These are phyloP conservation scores for Heteronetta atricapilla DNA, from an alignment of 2,113 vertebrate species.

Conservation along the genomic window DNA sequence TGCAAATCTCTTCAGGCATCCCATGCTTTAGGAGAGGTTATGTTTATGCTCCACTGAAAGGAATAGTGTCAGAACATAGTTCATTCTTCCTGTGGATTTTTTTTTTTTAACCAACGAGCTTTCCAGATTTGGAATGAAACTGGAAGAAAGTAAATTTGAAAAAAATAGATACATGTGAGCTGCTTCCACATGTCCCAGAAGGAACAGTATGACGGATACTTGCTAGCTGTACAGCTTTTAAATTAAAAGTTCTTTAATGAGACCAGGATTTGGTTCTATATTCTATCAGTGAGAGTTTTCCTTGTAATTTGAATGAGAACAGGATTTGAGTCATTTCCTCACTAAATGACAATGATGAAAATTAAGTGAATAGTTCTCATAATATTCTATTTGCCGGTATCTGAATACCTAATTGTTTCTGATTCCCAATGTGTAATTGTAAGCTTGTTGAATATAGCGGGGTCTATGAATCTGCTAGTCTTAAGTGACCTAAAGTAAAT, in stretches of 20 bases:
- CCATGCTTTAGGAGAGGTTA: neutral
- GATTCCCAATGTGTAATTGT: neutral
- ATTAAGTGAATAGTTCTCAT: conserved; percentile 18
- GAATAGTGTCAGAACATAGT: neutral
- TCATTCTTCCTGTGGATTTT: neutral
- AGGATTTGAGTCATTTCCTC: conserved; percentile 49
- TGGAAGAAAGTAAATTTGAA: neutral
- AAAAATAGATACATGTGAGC: neutral
- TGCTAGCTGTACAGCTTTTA: neutral
- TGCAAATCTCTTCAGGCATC: neutral
- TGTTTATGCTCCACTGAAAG: neutral
- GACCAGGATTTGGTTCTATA: neutral
- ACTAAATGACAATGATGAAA: conserved; percentile 6
- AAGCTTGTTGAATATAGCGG: neutral
- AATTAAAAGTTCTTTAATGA: neutral
- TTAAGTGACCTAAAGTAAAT: neutral
- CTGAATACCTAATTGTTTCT: conserved; percentile 36
- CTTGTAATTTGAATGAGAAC: neutral
- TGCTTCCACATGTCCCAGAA: neutral
- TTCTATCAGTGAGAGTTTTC: neutral
- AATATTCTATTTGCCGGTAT: neutral
- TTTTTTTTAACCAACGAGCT: neutral
- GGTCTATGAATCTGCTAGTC: neutral
- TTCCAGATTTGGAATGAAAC: neutral
- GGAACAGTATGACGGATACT: neutral